Evolutionary conservation across 2,113 vertebrate genomes (phyloP), one percentile per base, ranked within the genome.

Genomic region (Brachyhypopomus gauderio): DNA sequence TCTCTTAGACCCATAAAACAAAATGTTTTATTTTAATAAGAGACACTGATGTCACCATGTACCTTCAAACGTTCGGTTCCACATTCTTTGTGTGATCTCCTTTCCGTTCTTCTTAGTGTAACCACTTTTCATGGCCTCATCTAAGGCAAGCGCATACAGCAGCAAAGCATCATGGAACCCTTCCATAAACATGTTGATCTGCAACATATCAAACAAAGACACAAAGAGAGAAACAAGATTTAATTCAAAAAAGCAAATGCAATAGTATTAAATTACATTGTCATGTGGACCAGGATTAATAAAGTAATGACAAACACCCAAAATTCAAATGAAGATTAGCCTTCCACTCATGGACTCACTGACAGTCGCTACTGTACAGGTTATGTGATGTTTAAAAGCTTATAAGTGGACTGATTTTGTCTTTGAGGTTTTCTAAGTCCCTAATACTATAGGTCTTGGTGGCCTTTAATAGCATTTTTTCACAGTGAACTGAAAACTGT

Each of bases 181-280:
- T 91, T 99, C 98, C 45, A 98, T 94, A 91, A 98, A 99, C 96
- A 99, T 97, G 90, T 99, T 99, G 41, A 95, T 94, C 98, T 99
- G 90, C 34, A 93, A 80, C 3, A 30, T 45, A 67, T 20, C 36
- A 71, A 79, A 52, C 20, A 63, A 41, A 64, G 36, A 38, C 5
- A 38, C 2, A 60, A n/a, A 55, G 6, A 66, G 67, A 66, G 66
- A 9, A 14, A 34, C 5, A 19, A 52, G 19, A 14, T n/a, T 12
- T 25, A 16, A 52, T 12, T 52, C 45, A 52, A 8, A 52, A 14
- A 52, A 52, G 12, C 8, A 52, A 52, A 8, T 52, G 45, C 1
- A 52, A 52, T 14, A 14, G 45, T 52, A 52, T 52, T 52, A 52
- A 52, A 1, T 52, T 52, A 52, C 45, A 52, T 52, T 45, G 41